Evolutionary conservation across 2,888 invertebrate species (phyloP).

Genomic region (Stramonita haemastoma): DNA sequence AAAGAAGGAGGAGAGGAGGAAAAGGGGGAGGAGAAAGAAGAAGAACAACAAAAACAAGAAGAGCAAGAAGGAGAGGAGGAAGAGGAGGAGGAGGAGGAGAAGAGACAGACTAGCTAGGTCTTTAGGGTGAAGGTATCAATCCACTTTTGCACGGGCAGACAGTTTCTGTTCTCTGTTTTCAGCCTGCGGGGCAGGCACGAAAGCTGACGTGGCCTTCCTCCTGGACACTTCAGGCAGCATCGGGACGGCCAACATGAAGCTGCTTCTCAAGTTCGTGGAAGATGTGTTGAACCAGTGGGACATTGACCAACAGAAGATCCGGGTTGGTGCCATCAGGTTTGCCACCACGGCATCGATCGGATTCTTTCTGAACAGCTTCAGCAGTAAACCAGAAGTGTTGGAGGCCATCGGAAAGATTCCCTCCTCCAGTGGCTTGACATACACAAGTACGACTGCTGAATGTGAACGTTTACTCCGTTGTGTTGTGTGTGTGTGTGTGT

Average conservation of each 20-base stretch:
- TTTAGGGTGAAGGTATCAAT: too few species aligned
- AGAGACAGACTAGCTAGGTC: too few species aligned
- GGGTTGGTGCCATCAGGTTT: neutral
- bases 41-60: too few species aligned
- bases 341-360: neutral
- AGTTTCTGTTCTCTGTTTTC: neutral
- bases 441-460: constrained; percentile 19
- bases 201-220: constrained; percentile 23
- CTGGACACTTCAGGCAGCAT: constrained; percentile 13
- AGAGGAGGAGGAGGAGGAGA: too few species aligned
- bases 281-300: neutral
- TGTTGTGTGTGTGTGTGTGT: too few species aligned
- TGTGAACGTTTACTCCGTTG: neutral
- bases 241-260: neutral
- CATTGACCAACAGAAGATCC: constrained; percentile 10
- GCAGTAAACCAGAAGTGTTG: neutral
- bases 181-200: constrained; percentile 15
- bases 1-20: too few species aligned
- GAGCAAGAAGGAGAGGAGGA: too few species aligned
- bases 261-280: constrained; percentile 1
- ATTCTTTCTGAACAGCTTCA: neutral
- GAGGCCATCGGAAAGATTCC: neutral
- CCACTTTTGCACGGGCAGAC: neutral
- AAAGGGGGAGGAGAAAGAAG: too few species aligned
- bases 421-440: neutral